A percentile compares a stretch with the other conserved stretches of the same genome.
These are phyloP conservation scores for Nesometra sesokonis DNA, from an alignment of 35 echinoderm and acorn worm genomes.

Conservation along the genomic window DNA sequence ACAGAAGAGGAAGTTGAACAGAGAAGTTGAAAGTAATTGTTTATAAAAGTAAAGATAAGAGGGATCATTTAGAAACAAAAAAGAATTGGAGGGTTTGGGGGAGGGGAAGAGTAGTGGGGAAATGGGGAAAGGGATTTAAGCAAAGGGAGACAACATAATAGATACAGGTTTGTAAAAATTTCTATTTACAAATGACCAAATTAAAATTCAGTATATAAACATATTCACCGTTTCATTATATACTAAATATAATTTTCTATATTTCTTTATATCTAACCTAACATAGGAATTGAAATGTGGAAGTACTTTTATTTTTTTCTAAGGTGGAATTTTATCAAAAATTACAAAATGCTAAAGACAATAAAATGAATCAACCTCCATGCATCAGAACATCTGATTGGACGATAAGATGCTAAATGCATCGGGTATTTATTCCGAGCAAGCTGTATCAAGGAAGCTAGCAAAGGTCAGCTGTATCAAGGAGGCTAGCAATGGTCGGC, in stretches of 20 bases:
- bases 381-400: not conserved
- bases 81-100: not conserved
- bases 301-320: too few species aligned
- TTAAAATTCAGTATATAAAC: too few species aligned
- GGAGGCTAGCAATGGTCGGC: not conserved
- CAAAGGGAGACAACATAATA: not conserved
- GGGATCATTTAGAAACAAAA: not conserved
- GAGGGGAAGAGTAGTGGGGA: not conserved
- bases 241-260: too few species aligned
- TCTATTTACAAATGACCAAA: too few species aligned
- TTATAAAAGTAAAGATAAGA: constrained; percentile 1
- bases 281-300: too few species aligned
- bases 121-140: not conserved
- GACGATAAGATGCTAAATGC: not conserved
- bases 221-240: too few species aligned
- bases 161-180: too few species aligned
- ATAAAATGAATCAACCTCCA: not conserved
- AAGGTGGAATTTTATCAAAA: too few species aligned
- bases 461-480: not conserved
- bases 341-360: not conserved
- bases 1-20: not conserved
- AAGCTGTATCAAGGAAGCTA: not conserved
- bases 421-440: not conserved
- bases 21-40: not conserved
- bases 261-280: too few species aligned